Percentiles rank a stretch among this genome's conserved stretches.
phyloP scores from a whole-genome alignment of 2,888 invertebrate species.

The Rhabditoides inermis region DNA sequence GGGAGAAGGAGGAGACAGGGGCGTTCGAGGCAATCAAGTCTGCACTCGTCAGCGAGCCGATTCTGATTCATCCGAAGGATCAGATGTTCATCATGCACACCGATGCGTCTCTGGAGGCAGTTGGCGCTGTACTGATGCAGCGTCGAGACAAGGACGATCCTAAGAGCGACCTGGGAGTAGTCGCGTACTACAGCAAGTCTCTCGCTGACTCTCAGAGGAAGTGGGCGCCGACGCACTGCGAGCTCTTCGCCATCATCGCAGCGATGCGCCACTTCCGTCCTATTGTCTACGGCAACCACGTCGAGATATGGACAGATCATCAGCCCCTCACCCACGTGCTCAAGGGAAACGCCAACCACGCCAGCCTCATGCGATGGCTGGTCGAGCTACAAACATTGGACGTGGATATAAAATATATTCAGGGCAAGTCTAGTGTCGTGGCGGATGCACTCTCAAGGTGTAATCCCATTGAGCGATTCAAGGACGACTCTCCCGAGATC shows the following conservation, averaged over 20 bases:
- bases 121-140: constrained; percentile 37
- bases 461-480: neutral
- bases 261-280: constrained; percentile 14
- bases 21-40: constrained; percentile 1
- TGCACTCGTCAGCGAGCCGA: neutral
- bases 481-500: constrained; percentile 2
- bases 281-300: constrained; percentile 7
- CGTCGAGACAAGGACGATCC: constrained; percentile 1
- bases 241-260: constrained; percentile 28
- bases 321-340: constrained; percentile 11
- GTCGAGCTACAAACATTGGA: constrained; percentile 53
- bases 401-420: constrained; percentile 52
- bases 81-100: constrained; percentile 20
- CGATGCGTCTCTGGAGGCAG: constrained; percentile 34
- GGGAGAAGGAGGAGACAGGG: constrained; percentile 4
- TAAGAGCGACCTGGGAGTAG: constrained; percentile 12
- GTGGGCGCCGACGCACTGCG: constrained; percentile 30
- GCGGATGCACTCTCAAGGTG: constrained; percentile 53
- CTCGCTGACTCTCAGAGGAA: constrained; percentile 21
- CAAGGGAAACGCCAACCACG: constrained; percentile 52
- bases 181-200: constrained; percentile 32
- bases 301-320: constrained; percentile 12
- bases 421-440: constrained; percentile 52
- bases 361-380: constrained; percentile 55
- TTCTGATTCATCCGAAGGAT: constrained; percentile 9